Evolutionary conservation across 2,113 vertebrate genomes (phyloP), one percentile per base, ranked within the genome.

Genomic region (Aleadryas rufinucha): DNA sequence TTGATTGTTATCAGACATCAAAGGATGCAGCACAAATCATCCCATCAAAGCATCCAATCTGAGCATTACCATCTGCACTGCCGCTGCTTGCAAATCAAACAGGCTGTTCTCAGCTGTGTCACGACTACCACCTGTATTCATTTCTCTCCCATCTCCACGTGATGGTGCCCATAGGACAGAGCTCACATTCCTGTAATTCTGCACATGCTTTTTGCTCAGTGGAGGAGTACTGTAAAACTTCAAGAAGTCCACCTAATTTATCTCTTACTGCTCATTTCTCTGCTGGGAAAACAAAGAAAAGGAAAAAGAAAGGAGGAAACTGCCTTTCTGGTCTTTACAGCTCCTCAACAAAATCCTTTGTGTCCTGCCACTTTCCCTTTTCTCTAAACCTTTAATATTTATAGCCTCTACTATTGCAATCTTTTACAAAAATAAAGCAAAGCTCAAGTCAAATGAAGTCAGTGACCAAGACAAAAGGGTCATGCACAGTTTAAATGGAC

Each of bases 1-100:
- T 68, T 92, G 94, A 89, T 78, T 96, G 93, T 84, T 94, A 87
- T 87, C 80, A 95, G 49, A 97, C 95, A 95, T 95, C 94, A 96
- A 97, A 95, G 94, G 72, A 94, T 92, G 89, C 60, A 49, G 52
- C 64, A 94, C 64, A 86, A 86, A 93, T 80, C 66, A 93, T 82
- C 68, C 76, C 91, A 91, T 96, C 89, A 96, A 87, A 95, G 86
- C 89, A 47, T 92, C 79, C 76, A 89, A 71, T 84, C 76, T 87
- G 76, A 93, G 65, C 54, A 89, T 92, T 71, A 64, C 52, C 56
- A 91, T 89, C 76, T 77, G 56, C 47, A 31, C 60, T 71, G 68
- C 64, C 41, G 30, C 57, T 54, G 85, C 89, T 61, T 78, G 41
- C 33, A 92, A 91, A 93, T 93, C 89, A 91, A 70, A 81, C 89